Base-by-base conservation (phyloP, 2,888 invertebrate species). In the Polietes domitor region DNA sequence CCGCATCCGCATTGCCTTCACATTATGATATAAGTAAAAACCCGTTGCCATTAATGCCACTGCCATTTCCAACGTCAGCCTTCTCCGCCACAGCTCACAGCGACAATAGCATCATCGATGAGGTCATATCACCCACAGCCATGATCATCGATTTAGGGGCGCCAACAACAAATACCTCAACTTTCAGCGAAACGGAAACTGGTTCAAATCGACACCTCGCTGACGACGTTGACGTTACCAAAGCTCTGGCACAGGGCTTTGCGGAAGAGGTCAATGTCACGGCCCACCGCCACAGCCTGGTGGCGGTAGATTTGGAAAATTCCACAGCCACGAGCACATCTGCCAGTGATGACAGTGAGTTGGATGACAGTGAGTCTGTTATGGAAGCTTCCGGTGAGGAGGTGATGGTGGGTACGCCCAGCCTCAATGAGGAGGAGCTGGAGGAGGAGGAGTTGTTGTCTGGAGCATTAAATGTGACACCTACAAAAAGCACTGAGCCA, bases 281-380 rank as follows among this genome's bases (percentile, higher is more conserved):
- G 21, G 55, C 21, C 1, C 21, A 55, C 6, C 3, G 21, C 21
- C n/a, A 50, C 19, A n/a, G n/a, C n/a, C 3, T 53, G 1, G 19
- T 10, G 21, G 19, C 53, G 5, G 53, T 7, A 9, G 53, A 53
- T 1, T 24, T 24, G 21, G 58, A 58, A 24, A 58, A 58, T 24
- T 10, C 26, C 58, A 58, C 85, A 53, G 70, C 58, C 65, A 77
- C 72, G 47, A 53, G 47, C n/a, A 79, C 79, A 81, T 80, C 80
- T 81, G 82, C 85, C 80, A 77, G 82, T 77, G 77, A 78, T 83
- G 87, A 86, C 86, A 32, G 58, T 17, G 10, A 80, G n/a, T n/a
- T 32, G 26, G 80, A 77, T 28, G 21, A 53, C 53, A 58, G 58
- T 26, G 58, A 24, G 58, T 58, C 26, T 6, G 24, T 21, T n/a